Percentiles rank a stretch among this genome's conserved stretches.
These are phyloP conservation scores for Tetrao urogallus DNA, from an alignment of 2,113 vertebrate genomes.

Conservation along the genomic window DNA sequence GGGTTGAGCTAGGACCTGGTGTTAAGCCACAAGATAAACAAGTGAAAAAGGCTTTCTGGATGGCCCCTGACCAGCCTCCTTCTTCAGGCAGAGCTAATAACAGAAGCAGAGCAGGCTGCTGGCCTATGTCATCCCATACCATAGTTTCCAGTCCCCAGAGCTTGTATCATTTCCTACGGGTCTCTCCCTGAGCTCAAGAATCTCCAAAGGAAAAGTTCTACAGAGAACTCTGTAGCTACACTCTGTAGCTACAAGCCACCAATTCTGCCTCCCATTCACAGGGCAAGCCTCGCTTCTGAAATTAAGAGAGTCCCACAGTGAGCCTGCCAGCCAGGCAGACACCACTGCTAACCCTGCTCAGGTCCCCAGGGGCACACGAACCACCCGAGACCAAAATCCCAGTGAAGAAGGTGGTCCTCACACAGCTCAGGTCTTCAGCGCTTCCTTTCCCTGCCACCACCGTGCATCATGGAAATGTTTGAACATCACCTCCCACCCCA, in stretches of 20 bases:
- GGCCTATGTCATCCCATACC: not conserved
- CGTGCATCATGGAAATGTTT: not conserved
- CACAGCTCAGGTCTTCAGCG: not conserved
- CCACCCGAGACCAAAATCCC: not conserved
- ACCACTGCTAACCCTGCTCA: not conserved
- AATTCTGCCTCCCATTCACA: not conserved
- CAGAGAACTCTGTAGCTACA: not conserved
- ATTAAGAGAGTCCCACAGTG: not conserved
- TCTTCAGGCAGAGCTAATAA: not conserved
- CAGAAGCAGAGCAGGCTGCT: not conserved
- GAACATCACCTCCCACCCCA: not conserved
- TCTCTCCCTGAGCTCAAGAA: not conserved
- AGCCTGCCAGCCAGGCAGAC: not conserved
- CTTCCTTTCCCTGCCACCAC: not conserved
- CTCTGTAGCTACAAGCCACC: not conserved
- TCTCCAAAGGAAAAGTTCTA: not conserved
- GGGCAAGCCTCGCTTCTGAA: not conserved
- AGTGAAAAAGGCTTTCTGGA: not conserved
- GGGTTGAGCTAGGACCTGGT: not conserved
- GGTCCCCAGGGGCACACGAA: not conserved
- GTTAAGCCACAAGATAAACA: fast-evolving
- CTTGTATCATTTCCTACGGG: not conserved
- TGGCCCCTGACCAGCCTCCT: not conserved
- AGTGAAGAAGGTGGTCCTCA: not conserved
- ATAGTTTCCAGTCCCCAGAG: not conserved